A percentile compares a stretch with the other conserved stretches of the same genome.
phyloP scores from a whole-genome alignment of 2,888 invertebrate genomes.

The Melanotus villosus region DNA sequence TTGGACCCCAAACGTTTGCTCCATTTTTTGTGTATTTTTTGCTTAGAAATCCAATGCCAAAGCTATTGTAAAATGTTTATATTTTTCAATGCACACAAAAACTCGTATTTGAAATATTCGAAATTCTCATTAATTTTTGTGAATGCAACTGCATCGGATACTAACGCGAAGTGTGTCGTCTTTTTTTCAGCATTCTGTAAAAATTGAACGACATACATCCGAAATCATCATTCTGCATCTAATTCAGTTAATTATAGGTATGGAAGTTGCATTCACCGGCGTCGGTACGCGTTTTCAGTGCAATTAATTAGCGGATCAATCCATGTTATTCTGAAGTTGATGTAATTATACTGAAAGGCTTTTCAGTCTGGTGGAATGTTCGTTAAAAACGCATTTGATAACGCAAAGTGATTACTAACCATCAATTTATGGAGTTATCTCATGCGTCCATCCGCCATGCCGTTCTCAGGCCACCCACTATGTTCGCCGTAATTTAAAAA shows the following conservation, averaged over 20 bases:
- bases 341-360: conserved; percentile 41
- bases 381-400: conserved; percentile 41
- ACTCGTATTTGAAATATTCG: too few species aligned
- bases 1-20: too few species aligned
- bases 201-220: conserved; percentile 1
- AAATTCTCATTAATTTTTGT: too few species aligned
- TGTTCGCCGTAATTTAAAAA: conserved; percentile 21
- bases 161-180: too few species aligned
- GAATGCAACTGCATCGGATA: too few species aligned
- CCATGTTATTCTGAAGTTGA: conserved; percentile 37
- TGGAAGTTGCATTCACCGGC: conserved; percentile 23
- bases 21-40: too few species aligned
- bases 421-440: conserved; percentile 41
- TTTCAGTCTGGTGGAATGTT: conserved; percentile 33
- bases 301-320: conserved; percentile 42
- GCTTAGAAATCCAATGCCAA: too few species aligned
- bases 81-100: too few species aligned
- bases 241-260: conserved; percentile 25
- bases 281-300: conserved; percentile 23
- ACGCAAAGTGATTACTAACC: conserved; percentile 38
- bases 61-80: too few species aligned
- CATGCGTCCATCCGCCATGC: conserved; percentile 32
- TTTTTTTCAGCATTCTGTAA: too few species aligned
- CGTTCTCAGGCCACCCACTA: conserved; percentile 34
- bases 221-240: conserved; percentile 16